Conservation (phyloP, 2,113 vertebrate genomes). For the Callorhinus ursinus region DNA sequence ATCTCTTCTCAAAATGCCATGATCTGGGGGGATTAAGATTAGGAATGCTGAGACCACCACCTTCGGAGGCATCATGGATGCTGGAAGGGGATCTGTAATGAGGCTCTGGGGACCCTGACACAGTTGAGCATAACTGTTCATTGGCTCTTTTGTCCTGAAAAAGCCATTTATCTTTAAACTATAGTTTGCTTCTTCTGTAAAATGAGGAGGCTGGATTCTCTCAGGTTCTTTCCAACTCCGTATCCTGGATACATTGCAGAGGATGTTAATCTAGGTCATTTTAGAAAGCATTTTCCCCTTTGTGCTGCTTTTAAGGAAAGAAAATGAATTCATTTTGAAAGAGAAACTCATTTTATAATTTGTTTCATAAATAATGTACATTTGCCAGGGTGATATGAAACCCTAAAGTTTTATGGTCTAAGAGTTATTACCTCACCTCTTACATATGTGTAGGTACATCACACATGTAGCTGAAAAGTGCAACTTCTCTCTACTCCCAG, state of each 20-base stretch:
- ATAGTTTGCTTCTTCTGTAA: background rate
- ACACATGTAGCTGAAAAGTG: background rate
- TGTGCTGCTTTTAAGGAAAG: background rate
- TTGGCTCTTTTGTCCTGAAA: background rate
- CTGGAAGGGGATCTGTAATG: background rate
- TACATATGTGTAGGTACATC: background rate
- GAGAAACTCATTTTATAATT: slow-evolving; percentile 6
- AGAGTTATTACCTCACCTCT: background rate
- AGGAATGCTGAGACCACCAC: background rate
- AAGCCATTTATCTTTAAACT: background rate
- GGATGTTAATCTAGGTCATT: background rate
- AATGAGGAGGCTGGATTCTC: background rate
- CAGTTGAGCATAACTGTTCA: too few relatives aligned
- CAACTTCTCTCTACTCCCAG: background rate
- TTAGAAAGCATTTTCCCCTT: background rate
- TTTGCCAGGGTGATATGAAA: slow-evolving; percentile 11
- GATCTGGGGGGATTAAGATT: background rate
- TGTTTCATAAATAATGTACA: background rate
- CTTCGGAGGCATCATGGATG: background rate
- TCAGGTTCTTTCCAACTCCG: background rate
- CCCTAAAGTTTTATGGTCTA: background rate
- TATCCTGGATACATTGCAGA: background rate
- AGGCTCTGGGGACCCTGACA: background rate
- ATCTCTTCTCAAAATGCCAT: background rate
- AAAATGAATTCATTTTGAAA: slow-evolving; percentile 28